phyloP scores from a whole-genome alignment of 64 coral and sea anemone genomes.

The Porites lutea region DNA sequence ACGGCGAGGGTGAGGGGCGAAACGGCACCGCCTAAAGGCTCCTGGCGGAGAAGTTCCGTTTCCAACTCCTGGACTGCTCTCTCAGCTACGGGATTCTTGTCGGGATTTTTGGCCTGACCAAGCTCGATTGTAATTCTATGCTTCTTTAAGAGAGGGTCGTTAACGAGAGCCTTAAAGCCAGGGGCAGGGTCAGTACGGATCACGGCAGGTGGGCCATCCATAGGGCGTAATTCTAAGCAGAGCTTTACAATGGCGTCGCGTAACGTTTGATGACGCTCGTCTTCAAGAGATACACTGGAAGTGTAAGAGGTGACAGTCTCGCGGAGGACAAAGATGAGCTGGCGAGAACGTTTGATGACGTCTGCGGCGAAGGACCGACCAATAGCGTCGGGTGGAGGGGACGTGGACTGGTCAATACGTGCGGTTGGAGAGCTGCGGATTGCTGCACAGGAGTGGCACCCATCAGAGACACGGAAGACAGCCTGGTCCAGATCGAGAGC shows the following conservation, averaged over 20 bases:
- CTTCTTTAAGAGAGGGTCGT: no score
- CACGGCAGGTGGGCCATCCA: no score
- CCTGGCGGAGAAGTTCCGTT: no score
- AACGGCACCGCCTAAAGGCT: no score
- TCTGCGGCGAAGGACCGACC: conserved; percentile 61
- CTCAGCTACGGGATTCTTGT: no score
- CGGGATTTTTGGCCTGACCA: no score
- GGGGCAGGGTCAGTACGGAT: no score
- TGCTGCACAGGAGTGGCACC: conserved; percentile 57
- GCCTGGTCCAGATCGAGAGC: conserved; percentile 64
- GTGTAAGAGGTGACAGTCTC: conserved; percentile 42
- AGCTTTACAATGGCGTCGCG: conserved; percentile 25
- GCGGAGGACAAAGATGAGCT: conserved; percentile 52
- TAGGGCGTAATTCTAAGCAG: background rate
- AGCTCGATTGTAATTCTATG: no score
- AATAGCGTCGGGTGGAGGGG: conserved; percentile 37
- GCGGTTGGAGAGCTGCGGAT: background rate
- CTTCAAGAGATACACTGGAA: conserved; percentile 11
- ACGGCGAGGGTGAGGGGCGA: no score
- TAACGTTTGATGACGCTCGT: conserved; percentile 38
- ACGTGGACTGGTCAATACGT: background rate
- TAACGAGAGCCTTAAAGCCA: no score
- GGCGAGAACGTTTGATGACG: conserved; percentile 55
- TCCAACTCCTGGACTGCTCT: no score
- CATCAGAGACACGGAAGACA: conserved; percentile 8